Base-by-base conservation (phyloP, 2,888 invertebrate species). In the Allophyes oxyacanthae region DNA sequence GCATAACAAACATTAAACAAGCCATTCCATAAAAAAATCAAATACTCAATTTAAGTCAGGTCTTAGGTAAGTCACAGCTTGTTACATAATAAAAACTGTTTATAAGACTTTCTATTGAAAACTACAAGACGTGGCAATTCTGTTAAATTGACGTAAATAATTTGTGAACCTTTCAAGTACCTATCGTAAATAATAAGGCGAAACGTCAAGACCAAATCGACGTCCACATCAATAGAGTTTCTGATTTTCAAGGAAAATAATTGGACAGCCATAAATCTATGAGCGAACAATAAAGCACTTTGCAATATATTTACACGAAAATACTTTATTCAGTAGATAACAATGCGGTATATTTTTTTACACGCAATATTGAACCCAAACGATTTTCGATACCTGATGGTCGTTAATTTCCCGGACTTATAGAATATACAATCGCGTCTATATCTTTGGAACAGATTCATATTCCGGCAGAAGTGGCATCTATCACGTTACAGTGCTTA, bases 241-340 rank as follows among this genome's bases (percentile, higher is more conserved):
- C 7, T 11, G 7, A 36, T 34, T 34, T n/a, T 41, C 25, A 20
- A 34, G 13, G 33, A 43, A 51, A 50, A 55, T 69, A 54, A 58
- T 69, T 46, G 52, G 15, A 52, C 13, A 46, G n/a, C 42, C 10
- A 46, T 57, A 30, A 46, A 65, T 70, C 38, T 28, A 32, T 30
- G 36, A 41, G 8, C 8, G 10, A 33, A 41, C 28, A 36, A 13
- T 37, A 11, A 61, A 43, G 33, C 33, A 8, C 7, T 40, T 43
- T 32, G 13, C 28, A 28, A 28, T 28, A 28, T 28, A 8, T 28
- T 28, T 28, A 28, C 28, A 28, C 28, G n/a, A 38, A 46, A 40
- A 36, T 48, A 20, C 28, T 37, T 25, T 25, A n/a, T 33, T 45
- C 5, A 9, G 14, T 26, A 36, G 15, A 44, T 40, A 32, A 49